Evolutionary conservation across 2,888 invertebrate species (phyloP).

Genomic region (Heteropelma amictum): DNA sequence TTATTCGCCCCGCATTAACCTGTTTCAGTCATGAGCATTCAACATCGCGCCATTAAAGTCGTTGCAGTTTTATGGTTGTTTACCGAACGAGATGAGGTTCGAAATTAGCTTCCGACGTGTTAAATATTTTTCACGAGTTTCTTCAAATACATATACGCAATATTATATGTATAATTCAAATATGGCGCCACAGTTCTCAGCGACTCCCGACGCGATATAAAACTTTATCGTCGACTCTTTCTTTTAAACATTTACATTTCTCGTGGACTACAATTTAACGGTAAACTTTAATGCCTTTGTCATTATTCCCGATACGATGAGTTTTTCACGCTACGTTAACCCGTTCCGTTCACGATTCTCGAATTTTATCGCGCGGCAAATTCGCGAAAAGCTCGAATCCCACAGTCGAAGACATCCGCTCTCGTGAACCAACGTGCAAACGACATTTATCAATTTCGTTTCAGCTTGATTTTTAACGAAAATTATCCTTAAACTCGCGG

Average conservation of each 20-base stretch:
- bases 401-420: too few relatives aligned
- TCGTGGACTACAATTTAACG: slow-evolving; percentile 6
- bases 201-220: slow-evolving; percentile 1
- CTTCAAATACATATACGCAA: neutral
- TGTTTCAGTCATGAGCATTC: slow-evolving; percentile 17
- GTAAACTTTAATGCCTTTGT: slow-evolving; percentile 14
- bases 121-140: neutral
- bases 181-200: neutral
- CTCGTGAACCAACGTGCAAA: too few relatives aligned
- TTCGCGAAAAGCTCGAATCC: too few relatives aligned
- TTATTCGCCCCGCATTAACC: slow-evolving; percentile 37
- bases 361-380: too few relatives aligned
- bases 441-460: too few relatives aligned
- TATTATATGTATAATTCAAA: slow-evolving; percentile 1
- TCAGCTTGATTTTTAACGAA: too few relatives aligned
- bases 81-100: slow-evolving; percentile 7
- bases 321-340: neutral
- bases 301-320: neutral
- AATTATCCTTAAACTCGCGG: too few relatives aligned
- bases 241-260: neutral
- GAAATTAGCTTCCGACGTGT: neutral
- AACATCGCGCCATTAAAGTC: slow-evolving; percentile 19
- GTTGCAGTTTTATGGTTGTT: slow-evolving; percentile 9
- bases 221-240: slow-evolving; percentile 18
- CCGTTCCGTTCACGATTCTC: neutral